phyloP scores from a whole-genome alignment of 2,113 vertebrate genomes.

The Hypomesus transpacificus region DNA sequence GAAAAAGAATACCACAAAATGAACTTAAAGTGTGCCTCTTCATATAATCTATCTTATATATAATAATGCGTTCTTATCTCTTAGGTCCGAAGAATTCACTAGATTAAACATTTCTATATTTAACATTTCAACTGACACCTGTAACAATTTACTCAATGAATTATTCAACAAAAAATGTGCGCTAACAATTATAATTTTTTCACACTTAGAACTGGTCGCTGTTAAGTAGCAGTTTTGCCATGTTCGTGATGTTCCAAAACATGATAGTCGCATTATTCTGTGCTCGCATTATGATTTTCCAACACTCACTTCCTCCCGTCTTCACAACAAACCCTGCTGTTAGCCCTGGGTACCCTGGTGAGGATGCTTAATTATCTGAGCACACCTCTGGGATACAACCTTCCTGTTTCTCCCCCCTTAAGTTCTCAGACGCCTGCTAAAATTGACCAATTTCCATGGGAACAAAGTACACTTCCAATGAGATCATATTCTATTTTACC shows the following conservation, averaged over 20 bases:
- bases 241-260: constrained; percentile 45
- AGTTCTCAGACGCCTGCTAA: constrained; percentile 75
- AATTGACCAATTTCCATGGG: constrained; percentile 80
- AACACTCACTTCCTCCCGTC: constrained; percentile 69
- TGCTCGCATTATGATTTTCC: constrained; percentile 65
- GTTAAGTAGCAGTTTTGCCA: constrained; percentile 29
- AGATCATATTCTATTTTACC: constrained; percentile 83
- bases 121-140: background rate
- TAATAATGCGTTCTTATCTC: background rate
- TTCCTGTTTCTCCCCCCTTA: constrained; percentile 59
- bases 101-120: constrained; percentile 4
- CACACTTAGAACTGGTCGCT: constrained; percentile 25
- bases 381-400: constrained; percentile 71
- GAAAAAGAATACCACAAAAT: constrained; percentile 54
- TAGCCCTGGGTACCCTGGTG: constrained; percentile 72
- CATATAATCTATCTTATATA: constrained; percentile 3
- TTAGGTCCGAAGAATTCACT: background rate
- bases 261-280: constrained; percentile 37
- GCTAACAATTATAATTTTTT: constrained; percentile 18
- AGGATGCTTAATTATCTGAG: constrained; percentile 77
- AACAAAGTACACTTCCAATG: constrained; percentile 82
- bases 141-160: background rate
- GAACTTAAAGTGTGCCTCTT: constrained; percentile 4
- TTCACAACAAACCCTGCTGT: constrained; percentile 76
- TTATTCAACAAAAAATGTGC: constrained; percentile 8